Evolutionary conservation across 2,888 invertebrate genomes (phyloP).

Genomic region (Deilephila elpenor): DNA sequence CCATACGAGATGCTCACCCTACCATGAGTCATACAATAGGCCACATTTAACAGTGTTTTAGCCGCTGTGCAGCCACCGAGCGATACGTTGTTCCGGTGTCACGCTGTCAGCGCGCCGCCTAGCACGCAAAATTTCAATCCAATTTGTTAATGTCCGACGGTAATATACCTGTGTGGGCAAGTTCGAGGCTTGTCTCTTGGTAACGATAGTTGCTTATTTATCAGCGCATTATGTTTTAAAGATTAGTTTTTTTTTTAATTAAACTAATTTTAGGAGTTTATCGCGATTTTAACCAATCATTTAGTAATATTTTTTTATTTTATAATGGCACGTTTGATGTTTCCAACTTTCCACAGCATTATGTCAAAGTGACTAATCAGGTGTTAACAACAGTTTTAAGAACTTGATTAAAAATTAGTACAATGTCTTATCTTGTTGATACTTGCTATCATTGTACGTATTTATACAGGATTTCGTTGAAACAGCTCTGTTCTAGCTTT

Average conservation of each 20-base stretch:
- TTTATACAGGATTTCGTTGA: not conserved
- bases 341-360: no score
- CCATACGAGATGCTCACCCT: slow-evolving; percentile 24
- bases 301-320: no score
- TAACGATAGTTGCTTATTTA: not conserved
- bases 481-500: not conserved
- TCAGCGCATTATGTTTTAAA: not conserved
- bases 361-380: no score
- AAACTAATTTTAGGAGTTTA: no score
- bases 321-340: no score
- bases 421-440: not conserved
- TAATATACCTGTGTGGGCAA: slow-evolving; percentile 5
- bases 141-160: slow-evolving; percentile 55
- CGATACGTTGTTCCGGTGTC: slow-evolving; percentile 65
- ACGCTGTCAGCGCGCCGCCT: slow-evolving; percentile 64
- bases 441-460: not conserved
- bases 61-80: slow-evolving; percentile 58
- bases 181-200: not conserved
- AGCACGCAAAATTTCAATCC: slow-evolving; percentile 74
- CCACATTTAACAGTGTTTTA: slow-evolving; percentile 46
- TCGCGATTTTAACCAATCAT: no score
- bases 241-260: not conserved
- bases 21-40: slow-evolving; percentile 32
- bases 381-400: not conserved
- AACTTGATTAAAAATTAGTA: not conserved